These are phyloP conservation scores for Pampusana beccarii DNA, from an alignment of 2,113 vertebrate species.

Conservation along the genomic window DNA sequence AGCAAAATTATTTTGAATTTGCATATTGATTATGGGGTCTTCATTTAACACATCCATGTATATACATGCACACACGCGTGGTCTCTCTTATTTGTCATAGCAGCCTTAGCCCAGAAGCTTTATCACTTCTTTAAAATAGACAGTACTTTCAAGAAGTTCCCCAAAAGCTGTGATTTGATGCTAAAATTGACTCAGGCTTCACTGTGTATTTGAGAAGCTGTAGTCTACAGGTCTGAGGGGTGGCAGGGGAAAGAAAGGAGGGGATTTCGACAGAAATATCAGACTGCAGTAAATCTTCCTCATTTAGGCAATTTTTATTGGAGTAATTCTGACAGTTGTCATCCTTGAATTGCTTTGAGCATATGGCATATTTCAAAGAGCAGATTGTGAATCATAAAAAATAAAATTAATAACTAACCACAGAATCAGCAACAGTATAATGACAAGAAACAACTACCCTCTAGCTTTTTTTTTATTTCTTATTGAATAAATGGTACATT, in stretches of 20 bases:
- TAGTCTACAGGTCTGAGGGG: background rate
- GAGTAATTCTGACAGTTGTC: slow-evolving; percentile 93
- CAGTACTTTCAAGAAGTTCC: slow-evolving; percentile 41
- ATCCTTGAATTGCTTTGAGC: slow-evolving; percentile 92
- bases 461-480: slow-evolving; percentile 79
- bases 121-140: slow-evolving; percentile 34
- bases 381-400: slow-evolving; percentile 96
- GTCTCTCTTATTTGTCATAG: slow-evolving; percentile 59
- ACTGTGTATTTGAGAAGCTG: slow-evolving; percentile 50
- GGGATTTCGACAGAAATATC: slow-evolving; percentile 75
- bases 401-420: slow-evolving; percentile 94
- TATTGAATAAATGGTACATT: slow-evolving; percentile 72
- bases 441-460: slow-evolving; percentile 84
- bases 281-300: slow-evolving; percentile 88
- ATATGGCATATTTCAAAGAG: slow-evolving; percentile 95
- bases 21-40: slow-evolving; percentile 64
- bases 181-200: slow-evolving; percentile 58
- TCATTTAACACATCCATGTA: slow-evolving; percentile 51
- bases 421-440: slow-evolving; percentile 88
- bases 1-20: slow-evolving; percentile 73
- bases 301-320: slow-evolving; percentile 93
- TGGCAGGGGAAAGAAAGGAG: slow-evolving; percentile 37
- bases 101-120: slow-evolving; percentile 19
- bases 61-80: background rate
- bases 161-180: slow-evolving; percentile 64